Base-by-base conservation (phyloP, 2,888 invertebrate species). In the Cetonia aurata region DNA sequence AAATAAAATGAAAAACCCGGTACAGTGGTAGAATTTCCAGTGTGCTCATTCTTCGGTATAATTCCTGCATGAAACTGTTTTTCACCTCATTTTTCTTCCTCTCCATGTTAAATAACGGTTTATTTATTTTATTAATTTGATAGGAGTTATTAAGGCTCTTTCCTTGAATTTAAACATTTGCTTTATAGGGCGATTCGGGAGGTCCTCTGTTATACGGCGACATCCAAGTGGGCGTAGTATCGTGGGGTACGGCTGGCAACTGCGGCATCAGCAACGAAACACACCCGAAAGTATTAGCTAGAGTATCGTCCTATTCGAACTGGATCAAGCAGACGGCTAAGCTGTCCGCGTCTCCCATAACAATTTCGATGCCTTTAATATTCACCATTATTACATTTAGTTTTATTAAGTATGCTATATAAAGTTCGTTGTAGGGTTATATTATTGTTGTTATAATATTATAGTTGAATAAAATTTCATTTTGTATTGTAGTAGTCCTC, bases 221-320 rank as follows among this genome's bases (percentile, higher is more conserved):
- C 6, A 59, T 70, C 12, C 75, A 75, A 72, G 73, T 74, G 12
- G 73, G 74, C 6, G 41, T 75, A 4, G 73, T 75, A 4, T 75
- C 74, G 1, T 75, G 77, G 77, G 80, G 84, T 0, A 75, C 79
- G 1, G 79, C 81, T 0, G 84, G 83, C 9, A 56, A 69, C 41
- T 69, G 69, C 13, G 69, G 69, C 15, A 69, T 69, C 10, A 69
- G 69, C n/a, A 69, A 69, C 42, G 52, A 59, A 41, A 69, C 66
- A 15, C 83, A 82, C 75, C 85, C 85, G 0, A 85, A 85, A 6
- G 84, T 85, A 3, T 85, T 83, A 50, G 84, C 86, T 0, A 82
- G 83, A 73, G 84, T 86, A 1, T 80, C 85, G 1, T 72, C 67
- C 0, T 81, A 74, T 53, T 69, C 75, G 17, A 71, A 72, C 15